Percentiles rank a stretch among this genome's conserved stretches.
Conservation (phyloP, 2,888 invertebrate genomes). For the Crepidodera aurea region DNA sequence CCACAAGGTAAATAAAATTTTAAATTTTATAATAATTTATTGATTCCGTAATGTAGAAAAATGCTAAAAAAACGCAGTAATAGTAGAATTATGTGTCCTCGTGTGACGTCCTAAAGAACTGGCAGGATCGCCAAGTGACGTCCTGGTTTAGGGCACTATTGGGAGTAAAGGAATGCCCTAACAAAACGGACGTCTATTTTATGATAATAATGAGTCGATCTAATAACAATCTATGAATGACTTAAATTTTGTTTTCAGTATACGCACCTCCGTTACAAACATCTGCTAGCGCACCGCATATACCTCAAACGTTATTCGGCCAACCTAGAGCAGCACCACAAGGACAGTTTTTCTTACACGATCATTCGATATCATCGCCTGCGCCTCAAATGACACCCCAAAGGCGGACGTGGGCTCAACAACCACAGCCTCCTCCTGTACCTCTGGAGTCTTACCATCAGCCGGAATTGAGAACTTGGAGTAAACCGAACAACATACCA, state of each 20-base stretch:
- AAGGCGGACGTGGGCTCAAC: slow-evolving; percentile 72
- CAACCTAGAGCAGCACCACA: slow-evolving; percentile 57
- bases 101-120: too few relatives aligned
- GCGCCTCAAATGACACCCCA: slow-evolving; percentile 51
- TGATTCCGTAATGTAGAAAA: not conserved
- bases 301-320: slow-evolving; percentile 65
- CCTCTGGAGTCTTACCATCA: slow-evolving; percentile 47
- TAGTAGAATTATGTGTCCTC: too few relatives aligned
- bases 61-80: not conserved
- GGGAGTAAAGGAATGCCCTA: too few relatives aligned
- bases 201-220: too few relatives aligned
- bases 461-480: slow-evolving; percentile 58
- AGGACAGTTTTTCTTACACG: slow-evolving; percentile 80
- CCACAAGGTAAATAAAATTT: slow-evolving; percentile 61
- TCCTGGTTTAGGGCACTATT: too few relatives aligned
- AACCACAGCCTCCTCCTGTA: slow-evolving; percentile 47
- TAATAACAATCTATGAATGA: too few relatives aligned
- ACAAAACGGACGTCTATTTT: too few relatives aligned
- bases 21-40: not conserved
- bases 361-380: slow-evolving; percentile 63
- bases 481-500: slow-evolving; percentile 47
- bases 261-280: slow-evolving; percentile 53
- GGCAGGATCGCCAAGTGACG: too few relatives aligned
- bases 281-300: slow-evolving; percentile 61
- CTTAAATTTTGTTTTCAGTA: slow-evolving; percentile 42